phyloP scores from a whole-genome alignment of 2,113 vertebrate species.

The Carassius carassius region DNA sequence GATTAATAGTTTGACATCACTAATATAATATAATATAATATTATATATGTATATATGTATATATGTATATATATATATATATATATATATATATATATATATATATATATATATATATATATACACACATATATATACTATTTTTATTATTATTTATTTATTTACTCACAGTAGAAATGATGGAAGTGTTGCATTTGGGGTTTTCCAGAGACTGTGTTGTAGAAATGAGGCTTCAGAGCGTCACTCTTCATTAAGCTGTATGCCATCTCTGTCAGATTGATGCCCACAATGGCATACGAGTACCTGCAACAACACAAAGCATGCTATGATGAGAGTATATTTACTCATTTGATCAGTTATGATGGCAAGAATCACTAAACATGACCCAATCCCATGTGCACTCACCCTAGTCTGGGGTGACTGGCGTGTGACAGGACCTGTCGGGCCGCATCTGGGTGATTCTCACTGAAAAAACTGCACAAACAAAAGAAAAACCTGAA shows the following conservation, averaged over 20 bases:
- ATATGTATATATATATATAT: too few relatives aligned
- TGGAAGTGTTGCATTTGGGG: constrained; percentile 88
- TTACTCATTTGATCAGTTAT: background rate
- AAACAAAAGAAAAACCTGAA: background rate
- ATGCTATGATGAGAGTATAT: background rate
- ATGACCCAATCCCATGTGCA: background rate
- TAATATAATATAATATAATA: too few relatives aligned
- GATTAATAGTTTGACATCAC: too few relatives aligned
- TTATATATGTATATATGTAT: too few relatives aligned
- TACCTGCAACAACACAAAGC: constrained; percentile 76
- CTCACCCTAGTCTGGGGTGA: constrained; percentile 94
- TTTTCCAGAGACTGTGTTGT: constrained; percentile 81
- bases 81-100: too few relatives aligned
- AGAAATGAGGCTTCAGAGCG: constrained; percentile 88
- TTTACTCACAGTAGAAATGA: constrained; percentile 92
- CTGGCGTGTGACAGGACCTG: constrained; percentile 88
- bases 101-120: too few relatives aligned
- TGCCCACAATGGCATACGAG: constrained; percentile 97
- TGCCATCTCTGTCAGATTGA: constrained; percentile 98
- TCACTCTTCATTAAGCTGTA: constrained; percentile 91
- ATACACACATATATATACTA: too few relatives aligned
- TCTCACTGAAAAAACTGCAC: constrained; percentile 91
- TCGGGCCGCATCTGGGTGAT: constrained; percentile 84
- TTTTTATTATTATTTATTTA: too few relatives aligned
- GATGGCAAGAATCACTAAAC: background rate